Conservation (phyloP, 2,113 vertebrate species). For the Pyrgilauda ruficollis region DNA sequence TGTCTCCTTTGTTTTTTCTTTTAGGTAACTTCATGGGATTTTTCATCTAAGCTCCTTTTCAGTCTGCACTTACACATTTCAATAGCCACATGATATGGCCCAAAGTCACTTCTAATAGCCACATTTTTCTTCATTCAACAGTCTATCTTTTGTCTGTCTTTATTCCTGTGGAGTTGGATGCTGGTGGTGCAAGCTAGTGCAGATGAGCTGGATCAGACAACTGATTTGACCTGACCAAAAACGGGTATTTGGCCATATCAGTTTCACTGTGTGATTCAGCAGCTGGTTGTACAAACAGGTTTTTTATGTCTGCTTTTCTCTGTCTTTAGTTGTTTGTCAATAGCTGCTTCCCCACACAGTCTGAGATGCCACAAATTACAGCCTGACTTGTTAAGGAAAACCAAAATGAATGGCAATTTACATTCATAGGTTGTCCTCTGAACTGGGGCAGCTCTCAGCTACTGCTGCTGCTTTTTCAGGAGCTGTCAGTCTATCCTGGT, state of each 20-base stretch:
- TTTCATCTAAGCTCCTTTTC: background rate
- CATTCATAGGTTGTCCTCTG: constrained; percentile 1
- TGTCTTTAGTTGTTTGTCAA: constrained; percentile 40
- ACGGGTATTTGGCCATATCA: background rate
- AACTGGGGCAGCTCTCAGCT: background rate
- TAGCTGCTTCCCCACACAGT: constrained; percentile 13
- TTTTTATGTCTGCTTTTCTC: background rate
- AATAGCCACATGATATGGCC: background rate
- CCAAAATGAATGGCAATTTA: constrained; percentile 48
- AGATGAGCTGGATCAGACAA: background rate
- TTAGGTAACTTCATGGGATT: background rate
- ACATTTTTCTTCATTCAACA: background rate
- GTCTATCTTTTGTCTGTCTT: background rate
- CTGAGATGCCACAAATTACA: constrained; percentile 57
- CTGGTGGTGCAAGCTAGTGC: background rate
- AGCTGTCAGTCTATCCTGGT: background rate
- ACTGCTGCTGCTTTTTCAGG: background rate
- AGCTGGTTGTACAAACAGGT: background rate
- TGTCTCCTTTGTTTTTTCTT: background rate
- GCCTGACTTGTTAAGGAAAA: constrained; percentile 48
- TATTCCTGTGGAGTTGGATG: background rate
- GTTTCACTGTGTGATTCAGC: background rate
- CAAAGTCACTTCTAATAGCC: background rate
- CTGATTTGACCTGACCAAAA: background rate
- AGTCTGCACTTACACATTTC: background rate